phyloP scores from a whole-genome alignment of 2,113 vertebrate species.

The human region GRCh38 chr18:52000001-52000500 shows the following conservation, averaged over 20 bases:
- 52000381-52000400: background rate
- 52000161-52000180: background rate
- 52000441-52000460: background rate
- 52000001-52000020: too few relatives aligned
- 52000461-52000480: background rate
- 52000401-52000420: background rate
- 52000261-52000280: background rate
- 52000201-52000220: background rate
- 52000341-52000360: fast-evolving
- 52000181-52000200: background rate
- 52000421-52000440: too few relatives aligned
- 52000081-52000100: too few relatives aligned
- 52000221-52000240: background rate
- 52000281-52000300: background rate
- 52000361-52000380: too few relatives aligned
- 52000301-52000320: background rate
- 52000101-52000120: too few relatives aligned
- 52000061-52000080: too few relatives aligned
- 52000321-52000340: background rate
- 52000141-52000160: too few relatives aligned
- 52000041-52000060: too few relatives aligned
- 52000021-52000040: too few relatives aligned
- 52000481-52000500: background rate
- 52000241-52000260: background rate
- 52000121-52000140: too few relatives aligned